Base-by-base conservation (phyloP, 1,140 invertebrate species). In the Zaprionus ornatus region DNA sequence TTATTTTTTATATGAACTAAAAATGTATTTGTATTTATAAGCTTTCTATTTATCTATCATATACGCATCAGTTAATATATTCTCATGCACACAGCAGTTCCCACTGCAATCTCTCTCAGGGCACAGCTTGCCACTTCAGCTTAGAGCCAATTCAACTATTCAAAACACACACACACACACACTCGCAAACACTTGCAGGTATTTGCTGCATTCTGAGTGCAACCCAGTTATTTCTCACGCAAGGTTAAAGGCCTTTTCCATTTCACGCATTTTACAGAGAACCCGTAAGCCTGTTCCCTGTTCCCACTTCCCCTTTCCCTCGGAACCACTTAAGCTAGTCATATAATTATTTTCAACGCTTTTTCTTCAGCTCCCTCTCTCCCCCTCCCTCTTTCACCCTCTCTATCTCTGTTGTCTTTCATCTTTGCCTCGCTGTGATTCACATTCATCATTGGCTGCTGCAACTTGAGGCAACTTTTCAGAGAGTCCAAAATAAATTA, bases 211-310 rank as follows among this genome's bases (percentile, higher is more conserved):
- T 29, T 65, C 19, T 27, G 21, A 19, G 17, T 72, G 70, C 63
- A 73, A 25, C 45, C 48, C 64, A 67, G 56, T 56, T 45, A 60
- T 40, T 61, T 66, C 32, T 64, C 69, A 64, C 48, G 54, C 56
- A 56, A 73, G 74, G 74, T 82, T 82, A 74, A 78, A 74, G 80
- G 64, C 71, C 80, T 85, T 67, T 82, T 64, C 77, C 82, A 82
- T 86, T 85, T 85, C 79, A 85, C 82, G 82, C 82, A 68, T 84
- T 79, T 85, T 69, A 76, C 60, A 62, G 74, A 62, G 74, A 76
- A 59, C 62, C 48, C 55, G 72, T 59, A 69, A 74, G 60, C 61
- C 76, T 35, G 48, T 37, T 32, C 25, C 23, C 25, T 29, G 60
- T n/a, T 23, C 45, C 19, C 17, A 50, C 15, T 54, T 56, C 42